These are phyloP conservation scores for Formicarius rufipectus DNA, from an alignment of 2,113 vertebrate species.

Conservation along the genomic window DNA sequence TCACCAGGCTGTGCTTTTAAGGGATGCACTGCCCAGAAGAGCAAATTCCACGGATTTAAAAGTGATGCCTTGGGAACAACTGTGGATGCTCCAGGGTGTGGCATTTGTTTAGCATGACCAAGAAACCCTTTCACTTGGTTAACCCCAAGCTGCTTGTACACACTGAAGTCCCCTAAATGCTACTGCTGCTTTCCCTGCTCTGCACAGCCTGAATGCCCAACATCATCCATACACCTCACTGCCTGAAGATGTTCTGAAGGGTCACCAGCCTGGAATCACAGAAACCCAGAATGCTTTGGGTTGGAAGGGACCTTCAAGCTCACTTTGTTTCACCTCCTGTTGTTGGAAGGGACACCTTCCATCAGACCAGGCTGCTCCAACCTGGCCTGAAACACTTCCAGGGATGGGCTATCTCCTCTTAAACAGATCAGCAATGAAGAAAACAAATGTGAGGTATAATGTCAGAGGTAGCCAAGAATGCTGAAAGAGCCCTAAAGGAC, in stretches of 20 bases:
- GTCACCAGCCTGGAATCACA: not conserved
- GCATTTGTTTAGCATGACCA: not conserved
- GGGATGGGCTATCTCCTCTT: not conserved
- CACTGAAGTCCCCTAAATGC: not conserved
- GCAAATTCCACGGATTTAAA: not conserved
- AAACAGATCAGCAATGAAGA: not conserved
- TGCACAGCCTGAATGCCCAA: not conserved
- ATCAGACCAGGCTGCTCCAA: not conserved
- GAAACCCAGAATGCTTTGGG: not conserved
- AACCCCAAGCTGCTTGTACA: not conserved
- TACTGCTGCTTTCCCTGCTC: too few relatives aligned
- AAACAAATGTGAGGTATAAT: not conserved
- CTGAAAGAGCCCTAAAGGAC: not conserved
- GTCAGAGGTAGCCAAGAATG: not conserved
- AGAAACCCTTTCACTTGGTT: not conserved
- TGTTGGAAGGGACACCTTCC: not conserved
- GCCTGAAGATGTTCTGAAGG: not conserved
- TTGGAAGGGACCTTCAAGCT: not conserved
- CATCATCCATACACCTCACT: too few relatives aligned
- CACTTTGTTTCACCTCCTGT: not conserved
- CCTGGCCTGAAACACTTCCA: not conserved
- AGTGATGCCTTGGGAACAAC: not conserved
- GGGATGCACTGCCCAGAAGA: not conserved
- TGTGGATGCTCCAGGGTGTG: not conserved
- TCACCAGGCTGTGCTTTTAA: not conserved